Evolutionary conservation across 1,140 invertebrate species (phyloP).

Genomic region (Ericerus pela): DNA sequence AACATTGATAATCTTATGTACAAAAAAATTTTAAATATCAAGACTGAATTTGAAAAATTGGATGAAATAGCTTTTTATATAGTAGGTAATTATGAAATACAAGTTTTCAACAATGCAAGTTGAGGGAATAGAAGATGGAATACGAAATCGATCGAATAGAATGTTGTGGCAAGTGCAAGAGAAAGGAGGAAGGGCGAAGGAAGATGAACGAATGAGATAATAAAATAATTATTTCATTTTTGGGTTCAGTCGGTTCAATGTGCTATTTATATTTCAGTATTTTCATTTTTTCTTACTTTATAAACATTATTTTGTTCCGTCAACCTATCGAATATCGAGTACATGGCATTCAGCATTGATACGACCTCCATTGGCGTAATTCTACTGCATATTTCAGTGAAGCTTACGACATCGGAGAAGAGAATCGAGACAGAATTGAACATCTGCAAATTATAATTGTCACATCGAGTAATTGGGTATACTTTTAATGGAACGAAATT

Average conservation of each 20-base stretch:
- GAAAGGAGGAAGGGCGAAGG: not conserved
- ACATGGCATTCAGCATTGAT: conserved; percentile 92
- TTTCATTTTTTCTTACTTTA: conserved; percentile 59
- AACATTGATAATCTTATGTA: no score
- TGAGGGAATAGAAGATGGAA: no score
- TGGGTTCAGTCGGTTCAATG: no score
- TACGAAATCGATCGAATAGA: conserved; percentile 2
- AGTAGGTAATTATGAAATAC: no score
- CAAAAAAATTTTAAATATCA: no score
- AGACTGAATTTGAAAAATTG: no score
- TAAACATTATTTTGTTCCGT: conserved; percentile 86
- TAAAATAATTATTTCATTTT: no score
- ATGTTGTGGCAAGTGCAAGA: not conserved
- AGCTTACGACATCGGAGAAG: conserved; percentile 92
- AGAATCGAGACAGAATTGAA: conserved; percentile 89
- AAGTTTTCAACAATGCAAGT: no score
- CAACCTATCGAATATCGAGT: conserved; percentile 78
- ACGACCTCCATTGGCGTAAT: conserved; percentile 94
- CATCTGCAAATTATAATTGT: conserved; percentile 43
- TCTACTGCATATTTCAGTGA: conserved; percentile 87
- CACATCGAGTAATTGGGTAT: not conserved
- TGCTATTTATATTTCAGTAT: no score
- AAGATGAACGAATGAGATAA: no score
- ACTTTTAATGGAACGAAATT: not conserved
- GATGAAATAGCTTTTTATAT: no score